Evolutionary conservation across 2,888 invertebrate genomes (phyloP).

Genomic region (Drosophila helvetica): DNA sequence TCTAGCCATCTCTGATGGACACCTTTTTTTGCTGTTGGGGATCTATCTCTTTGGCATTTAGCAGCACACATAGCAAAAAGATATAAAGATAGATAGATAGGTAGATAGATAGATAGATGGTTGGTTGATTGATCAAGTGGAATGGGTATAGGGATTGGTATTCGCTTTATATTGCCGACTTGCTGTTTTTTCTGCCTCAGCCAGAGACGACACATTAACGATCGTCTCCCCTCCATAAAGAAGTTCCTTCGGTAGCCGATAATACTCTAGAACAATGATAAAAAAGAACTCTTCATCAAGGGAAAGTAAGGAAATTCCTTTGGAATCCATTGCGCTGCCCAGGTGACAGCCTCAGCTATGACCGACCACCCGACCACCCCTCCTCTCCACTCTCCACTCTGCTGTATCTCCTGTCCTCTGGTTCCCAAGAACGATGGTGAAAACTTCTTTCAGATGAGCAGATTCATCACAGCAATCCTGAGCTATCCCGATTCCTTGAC

Average conservation of each 20-base stretch:
- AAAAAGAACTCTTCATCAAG: background rate
- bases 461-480: too few species aligned
- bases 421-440: too few species aligned
- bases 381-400: too few species aligned
- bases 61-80: constrained; percentile 9
- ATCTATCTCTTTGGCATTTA: constrained; percentile 18
- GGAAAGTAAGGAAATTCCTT: background rate
- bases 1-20: too few species aligned
- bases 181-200: constrained; percentile 24
- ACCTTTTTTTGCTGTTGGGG: background rate
- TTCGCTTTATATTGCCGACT: constrained; percentile 53
- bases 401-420: too few species aligned
- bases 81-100: background rate
- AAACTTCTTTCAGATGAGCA: too few species aligned
- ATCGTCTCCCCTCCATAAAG: background rate
- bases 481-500: too few species aligned
- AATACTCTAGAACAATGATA: too few species aligned
- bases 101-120: background rate
- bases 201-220: constrained; percentile 6
- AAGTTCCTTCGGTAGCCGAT: background rate
- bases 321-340: too few species aligned
- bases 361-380: too few species aligned
- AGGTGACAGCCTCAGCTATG: too few species aligned
- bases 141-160: constrained; percentile 13
- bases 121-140: background rate